Conservation (phyloP, 2,888 invertebrate species). For the Allacma fusca region DNA sequence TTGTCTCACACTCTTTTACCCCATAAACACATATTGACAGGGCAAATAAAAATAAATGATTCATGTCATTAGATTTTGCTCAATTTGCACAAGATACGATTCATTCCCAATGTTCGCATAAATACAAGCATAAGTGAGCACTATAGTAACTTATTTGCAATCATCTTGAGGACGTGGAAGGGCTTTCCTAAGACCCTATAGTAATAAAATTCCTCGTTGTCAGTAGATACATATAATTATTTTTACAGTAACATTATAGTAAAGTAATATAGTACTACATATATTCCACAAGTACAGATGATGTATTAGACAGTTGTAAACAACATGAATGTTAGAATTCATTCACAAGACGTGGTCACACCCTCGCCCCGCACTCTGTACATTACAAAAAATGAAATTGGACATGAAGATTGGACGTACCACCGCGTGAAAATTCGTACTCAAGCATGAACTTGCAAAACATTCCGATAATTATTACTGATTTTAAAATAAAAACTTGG, state of each 20-base stretch:
- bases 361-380: not conserved
- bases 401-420: no score
- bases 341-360: not conserved
- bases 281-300: no score
- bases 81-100: not conserved
- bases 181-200: no score
- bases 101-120: not conserved
- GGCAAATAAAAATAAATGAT: not conserved
- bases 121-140: not conserved
- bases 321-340: no score
- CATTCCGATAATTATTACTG: not conserved
- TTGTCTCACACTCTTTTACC: not conserved
- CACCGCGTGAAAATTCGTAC: no score
- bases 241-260: no score
- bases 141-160: no score
- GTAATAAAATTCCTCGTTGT: not conserved
- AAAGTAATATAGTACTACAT: no score
- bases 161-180: not conserved
- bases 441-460: not conserved
- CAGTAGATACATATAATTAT: no score
- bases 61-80: conserved; percentile 13
- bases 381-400: not conserved
- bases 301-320: no score
- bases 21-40: not conserved
- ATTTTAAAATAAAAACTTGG: not conserved